These are phyloP conservation scores for Hormiphora californensis DNA, from an alignment of 37 sponge, comb jelly and placozoan genomes.

Conservation along the genomic window DNA sequence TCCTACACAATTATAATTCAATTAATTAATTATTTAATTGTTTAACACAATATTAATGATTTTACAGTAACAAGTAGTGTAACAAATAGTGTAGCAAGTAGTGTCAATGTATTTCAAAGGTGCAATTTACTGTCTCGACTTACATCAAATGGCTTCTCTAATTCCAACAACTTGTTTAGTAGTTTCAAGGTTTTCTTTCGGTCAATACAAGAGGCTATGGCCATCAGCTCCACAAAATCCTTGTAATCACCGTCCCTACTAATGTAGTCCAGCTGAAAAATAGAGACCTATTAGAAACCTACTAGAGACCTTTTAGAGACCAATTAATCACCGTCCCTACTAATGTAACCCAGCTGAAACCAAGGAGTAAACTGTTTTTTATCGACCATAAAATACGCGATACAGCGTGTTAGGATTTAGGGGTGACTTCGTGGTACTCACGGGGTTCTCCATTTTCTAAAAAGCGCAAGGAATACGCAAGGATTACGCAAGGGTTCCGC, in stretches of 20 bases:
- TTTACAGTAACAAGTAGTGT: not conserved
- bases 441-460: too few relatives aligned
- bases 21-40: not conserved
- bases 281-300: too few relatives aligned
- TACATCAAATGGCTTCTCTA: constrained; percentile 7
- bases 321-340: not conserved
- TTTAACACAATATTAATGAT: not conserved
- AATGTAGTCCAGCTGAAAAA: constrained; percentile 3
- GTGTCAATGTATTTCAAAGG: not conserved
- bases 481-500: too few relatives aligned
- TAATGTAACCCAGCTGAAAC: not conserved
- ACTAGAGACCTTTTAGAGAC: too few relatives aligned
- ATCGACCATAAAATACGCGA: too few relatives aligned
- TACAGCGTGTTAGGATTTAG: too few relatives aligned
- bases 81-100: not conserved
- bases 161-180: not conserved
- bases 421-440: too few relatives aligned
- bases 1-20: too few relatives aligned
- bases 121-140: not conserved
- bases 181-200: constrained; percentile 16
- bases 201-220: not conserved
- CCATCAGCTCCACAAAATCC: constrained; percentile 30
- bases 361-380: too few relatives aligned
- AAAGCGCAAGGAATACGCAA: too few relatives aligned
- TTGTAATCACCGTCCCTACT: not conserved